Base-by-base conservation (phyloP, 64 coral and sea anemone species). In the Montipora cactus region DNA sequence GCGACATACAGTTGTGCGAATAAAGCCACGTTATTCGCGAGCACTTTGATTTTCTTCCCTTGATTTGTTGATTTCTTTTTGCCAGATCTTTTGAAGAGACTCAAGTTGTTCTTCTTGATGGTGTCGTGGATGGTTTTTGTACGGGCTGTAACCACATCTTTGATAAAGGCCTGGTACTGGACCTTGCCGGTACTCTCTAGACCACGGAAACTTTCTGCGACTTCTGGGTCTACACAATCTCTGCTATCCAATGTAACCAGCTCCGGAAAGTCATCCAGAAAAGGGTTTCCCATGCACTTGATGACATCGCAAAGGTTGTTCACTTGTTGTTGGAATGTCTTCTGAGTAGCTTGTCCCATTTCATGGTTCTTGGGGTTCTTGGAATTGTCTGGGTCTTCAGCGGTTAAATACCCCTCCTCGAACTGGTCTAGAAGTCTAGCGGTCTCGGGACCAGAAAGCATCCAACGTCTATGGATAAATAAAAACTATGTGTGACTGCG, bases 281-380 rank as follows among this genome's bases (percentile, higher is more conserved):
- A 95, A 55, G 93, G 94, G 90, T 88, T 95, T 61, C 80, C 93
- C 93, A 91, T 95, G 23, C 72, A 47, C 20, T 47, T 80, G 9
- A 88, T 79, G 8, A 91, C 88, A 14, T 95, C 80, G n/a, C n/a
- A 19, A 28, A 94, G 77, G 66, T 49, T 79, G 37, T 94, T 94
- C 14, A 88, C 84, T 79, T 94, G 92, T 51, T 79, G 10, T 50
- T 94, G 74, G 84, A 94, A 94, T 37, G 92, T 79, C 72, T 61
- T 78, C 83, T 94, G 84, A 28, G 84, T 47, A 79, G 72, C 78
- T 81, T 47, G 28, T 20, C 59, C 92, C 74, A 67, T 76, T 61
- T 95, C 88, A 77, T 95, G 88, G 37, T 87, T 87, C 44, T 87
- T 66, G 16, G 47, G 68, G 19, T 46, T 87, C 45, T 47, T 49